Evolutionary conservation across 2,797 vertebrate species (phyloP), one percentile per base, ranked within the genome.

Genomic region (Nothura maculosa): DNA sequence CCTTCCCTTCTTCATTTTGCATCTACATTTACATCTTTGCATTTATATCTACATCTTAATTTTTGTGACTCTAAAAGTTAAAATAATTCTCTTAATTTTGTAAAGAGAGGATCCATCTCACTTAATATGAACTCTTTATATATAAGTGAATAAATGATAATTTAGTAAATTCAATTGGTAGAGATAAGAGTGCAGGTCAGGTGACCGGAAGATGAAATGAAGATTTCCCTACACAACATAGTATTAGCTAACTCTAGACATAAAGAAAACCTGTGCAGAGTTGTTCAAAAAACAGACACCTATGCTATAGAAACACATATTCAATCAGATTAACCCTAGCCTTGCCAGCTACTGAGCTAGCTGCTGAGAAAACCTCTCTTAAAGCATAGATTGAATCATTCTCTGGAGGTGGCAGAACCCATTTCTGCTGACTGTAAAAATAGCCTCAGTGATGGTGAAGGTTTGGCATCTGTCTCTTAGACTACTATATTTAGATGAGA

Each of bases 401-500:
- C 2, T 52, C 24, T 77, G 52, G 10, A 66, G 5, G 5, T 24
- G 20, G 3, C 9, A 14, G 10, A 8, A 10, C 63, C 9, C 10
- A 15, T 36, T 76, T 45, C 28, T 73, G 5, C 9, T 27, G 20
- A 34, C 18, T 61, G 22, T 7, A 52, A 76, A 66, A 50, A 43
- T 5, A 63, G 1, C 1, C 1, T 77, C 32, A 57, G 12, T 17
- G 4, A 8, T 2, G 0, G 1, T 38, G 45, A 50, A 79, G 12
- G 9, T 4, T 76, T 58, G 50, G 2, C 21, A 60, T 1, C 3
- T 24, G 8, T 10, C 8, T 16, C 10, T 48, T 32, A n/a, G 3
- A 24, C 64, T 52, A 20, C 5, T 48, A 32, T 48, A 17, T 48
- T 76, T 40, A 48, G 21, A 1, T 24, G 9, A 70, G 20, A 32